Conservation (phyloP, 2,113 vertebrate genomes). For the Festucalex cinctus region DNA sequence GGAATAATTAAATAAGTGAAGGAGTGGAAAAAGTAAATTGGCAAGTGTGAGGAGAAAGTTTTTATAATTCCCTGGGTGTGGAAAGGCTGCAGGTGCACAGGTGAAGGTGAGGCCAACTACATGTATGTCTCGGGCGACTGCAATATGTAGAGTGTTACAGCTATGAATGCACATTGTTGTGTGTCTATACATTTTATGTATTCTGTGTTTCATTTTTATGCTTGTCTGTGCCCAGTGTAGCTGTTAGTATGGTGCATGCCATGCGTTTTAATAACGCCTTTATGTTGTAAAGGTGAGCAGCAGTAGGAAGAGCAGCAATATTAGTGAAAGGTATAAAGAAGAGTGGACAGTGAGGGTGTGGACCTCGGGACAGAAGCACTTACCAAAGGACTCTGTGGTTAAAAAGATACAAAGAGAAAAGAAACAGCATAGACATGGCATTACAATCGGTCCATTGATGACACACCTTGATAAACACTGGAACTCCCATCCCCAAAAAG, state of each 20-base stretch:
- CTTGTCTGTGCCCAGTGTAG: slow-evolving; percentile 77
- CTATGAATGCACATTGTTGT: slow-evolving; percentile 59
- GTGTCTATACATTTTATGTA: slow-evolving; percentile 47
- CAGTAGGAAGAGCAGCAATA: slow-evolving; percentile 52
- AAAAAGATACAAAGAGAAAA: slow-evolving; percentile 99
- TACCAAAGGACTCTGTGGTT: slow-evolving; percentile 99
- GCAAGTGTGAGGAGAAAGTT: slow-evolving; percentile 63
- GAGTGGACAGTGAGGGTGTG: slow-evolving; percentile 90
- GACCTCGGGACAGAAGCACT: slow-evolving; percentile 98
- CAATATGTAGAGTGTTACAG: slow-evolving; percentile 36
- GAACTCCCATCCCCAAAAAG: slow-evolving; percentile 9
- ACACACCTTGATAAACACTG: slow-evolving; percentile 53
- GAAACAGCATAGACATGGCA: slow-evolving; percentile 99
- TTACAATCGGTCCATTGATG: slow-evolving; percentile 83
- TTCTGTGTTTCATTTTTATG: slow-evolving; percentile 31
- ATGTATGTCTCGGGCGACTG: slow-evolving; percentile 64
- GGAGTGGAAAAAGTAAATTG: slow-evolving; percentile 58
- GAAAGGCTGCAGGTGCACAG: slow-evolving; percentile 73
- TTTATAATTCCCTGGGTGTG: slow-evolving; percentile 67
- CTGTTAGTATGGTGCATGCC: slow-evolving; percentile 96
- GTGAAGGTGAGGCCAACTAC: slow-evolving; percentile 71
- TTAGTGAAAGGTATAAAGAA: slow-evolving; percentile 62
- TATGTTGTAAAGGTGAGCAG: slow-evolving; percentile 58
- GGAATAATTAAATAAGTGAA: slow-evolving; percentile 60
- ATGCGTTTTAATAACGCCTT: slow-evolving; percentile 88